Conservation (phyloP, 2,888 invertebrate genomes). For the Drosophila ustulata region DNA sequence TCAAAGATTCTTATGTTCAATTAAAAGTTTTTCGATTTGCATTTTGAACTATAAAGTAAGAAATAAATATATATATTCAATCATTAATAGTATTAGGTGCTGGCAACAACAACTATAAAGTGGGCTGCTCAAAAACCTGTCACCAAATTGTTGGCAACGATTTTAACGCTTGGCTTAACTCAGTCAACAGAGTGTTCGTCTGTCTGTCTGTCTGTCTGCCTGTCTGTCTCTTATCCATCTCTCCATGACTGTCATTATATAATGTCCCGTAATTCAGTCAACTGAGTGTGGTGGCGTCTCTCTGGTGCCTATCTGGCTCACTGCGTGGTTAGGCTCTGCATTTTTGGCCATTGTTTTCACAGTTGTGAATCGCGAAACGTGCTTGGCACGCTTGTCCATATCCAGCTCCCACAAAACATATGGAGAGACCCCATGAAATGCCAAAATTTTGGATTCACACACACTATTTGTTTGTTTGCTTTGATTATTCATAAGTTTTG, state of each 20-base stretch:
- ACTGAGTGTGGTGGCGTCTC: conserved; percentile 8
- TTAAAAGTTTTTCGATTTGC: no score
- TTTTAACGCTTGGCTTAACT: conserved; percentile 70
- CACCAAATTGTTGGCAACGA: conserved; percentile 47
- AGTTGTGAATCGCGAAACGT: conserved; percentile 59
- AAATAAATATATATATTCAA: neutral
- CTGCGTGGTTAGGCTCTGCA: conserved; percentile 43
- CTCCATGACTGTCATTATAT: conserved; percentile 35
- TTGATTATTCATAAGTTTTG: conserved; percentile 23
- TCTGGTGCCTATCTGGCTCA: conserved; percentile 34
- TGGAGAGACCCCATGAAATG: conserved; percentile 14
- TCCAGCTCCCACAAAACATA: neutral
- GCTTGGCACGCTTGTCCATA: conserved; percentile 71
- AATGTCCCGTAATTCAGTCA: conserved; percentile 38
- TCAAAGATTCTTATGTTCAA: no score
- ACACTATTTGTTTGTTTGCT: conserved; percentile 21
- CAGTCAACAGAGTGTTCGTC: conserved; percentile 28
- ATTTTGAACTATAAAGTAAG: no score
- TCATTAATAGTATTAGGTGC: conserved; percentile 4
- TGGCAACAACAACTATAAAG: neutral
- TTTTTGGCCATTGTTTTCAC: conserved; percentile 36
- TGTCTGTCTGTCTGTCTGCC: conserved; percentile 1
- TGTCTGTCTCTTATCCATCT: neutral
- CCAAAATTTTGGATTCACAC: conserved; percentile 22
- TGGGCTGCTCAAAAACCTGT: conserved; percentile 23